Percentiles rank a stretch among this genome's conserved stretches.
Evolutionary conservation across 1,140 invertebrate species (phyloP).

Genomic region (Macrobrachium nipponense): DNA sequence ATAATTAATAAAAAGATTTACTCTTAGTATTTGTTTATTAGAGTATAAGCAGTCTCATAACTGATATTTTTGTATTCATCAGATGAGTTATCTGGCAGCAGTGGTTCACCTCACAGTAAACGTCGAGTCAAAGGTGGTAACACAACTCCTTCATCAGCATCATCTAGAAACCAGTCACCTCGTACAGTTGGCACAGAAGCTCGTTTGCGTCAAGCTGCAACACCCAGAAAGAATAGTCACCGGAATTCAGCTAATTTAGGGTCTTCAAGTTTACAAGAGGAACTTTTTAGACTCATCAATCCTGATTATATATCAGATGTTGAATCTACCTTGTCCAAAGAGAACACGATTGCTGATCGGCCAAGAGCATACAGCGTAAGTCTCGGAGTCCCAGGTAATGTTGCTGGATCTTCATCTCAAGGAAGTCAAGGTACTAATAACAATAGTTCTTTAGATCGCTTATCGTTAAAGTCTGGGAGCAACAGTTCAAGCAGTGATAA

Average conservation of each 20-base stretch:
- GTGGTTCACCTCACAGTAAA: conserved; percentile 47
- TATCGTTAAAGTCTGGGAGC: conserved; percentile 16
- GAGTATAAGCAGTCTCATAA: no score
- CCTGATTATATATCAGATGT: conserved; percentile 77
- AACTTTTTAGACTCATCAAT: conserved; percentile 88
- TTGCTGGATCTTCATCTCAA: conserved; percentile 1
- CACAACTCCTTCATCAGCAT: conserved; percentile 53
- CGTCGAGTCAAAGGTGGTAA: conserved; percentile 48
- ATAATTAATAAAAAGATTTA: no score
- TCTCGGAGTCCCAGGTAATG: conserved; percentile 8
- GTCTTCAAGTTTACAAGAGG: conserved; percentile 83
- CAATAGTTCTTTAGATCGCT: conserved; percentile 32
- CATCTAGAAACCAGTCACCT: conserved; percentile 59
- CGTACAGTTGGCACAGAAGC: conserved; percentile 42
- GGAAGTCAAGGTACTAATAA: conserved; percentile 21
- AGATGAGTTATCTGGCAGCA: conserved; percentile 56
- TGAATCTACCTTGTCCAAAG: conserved; percentile 27
- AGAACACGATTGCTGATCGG: conserved; percentile 20
- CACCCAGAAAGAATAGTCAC: conserved; percentile 69
- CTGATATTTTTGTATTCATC: neutral
- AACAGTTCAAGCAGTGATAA: neutral
- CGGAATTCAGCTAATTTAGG: conserved; percentile 74
- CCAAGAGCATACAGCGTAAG: conserved; percentile 43
- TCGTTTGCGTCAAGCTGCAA: conserved; percentile 67
- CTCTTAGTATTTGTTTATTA: no score